Base-by-base conservation (phyloP, 2,888 invertebrate species). In the Epistrophella euchroma region DNA sequence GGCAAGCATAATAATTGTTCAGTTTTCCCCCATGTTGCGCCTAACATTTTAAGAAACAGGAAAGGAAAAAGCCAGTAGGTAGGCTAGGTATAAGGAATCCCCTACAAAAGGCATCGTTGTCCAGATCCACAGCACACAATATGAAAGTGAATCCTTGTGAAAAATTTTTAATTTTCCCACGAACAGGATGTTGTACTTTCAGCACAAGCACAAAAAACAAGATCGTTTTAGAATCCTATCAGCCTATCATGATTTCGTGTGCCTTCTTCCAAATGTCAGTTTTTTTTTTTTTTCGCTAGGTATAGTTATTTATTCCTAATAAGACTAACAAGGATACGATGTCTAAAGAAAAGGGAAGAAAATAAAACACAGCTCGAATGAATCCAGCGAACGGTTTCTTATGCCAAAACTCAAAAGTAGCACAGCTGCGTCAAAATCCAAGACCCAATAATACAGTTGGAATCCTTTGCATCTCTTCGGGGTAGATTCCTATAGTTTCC, bases 391-490 rank as follows among this genome's bases (percentile, higher is more conserved):
- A 35, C 22, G 35, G 74, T 68, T 81, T 70, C 79, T 74, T 66
- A 50, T 80, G 75, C 47, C 71, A 72, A 85, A 76, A 72, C 62
- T 40, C 50, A 76, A 74, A 82, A 88, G 80, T 64, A 68, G 80
- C 88, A 88, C 88, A 88, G 88, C 88, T 88, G 88, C 82, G 88
- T 73, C 72, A 87, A 87, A 75, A 75, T 73, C 75, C 82, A 62
- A 81, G 55, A 58, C 78, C 47, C 60, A 72, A 68, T 80, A 80
- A 58, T 60, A 77, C 62, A 85, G 58, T 85, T 76, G 81, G 50
- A 86, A 77, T 81, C 81, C 76, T 62, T 55, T 81, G 35, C 70
- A 73, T 77, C 66, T 81, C 55, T 73, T 81, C 47, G 50, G 80
- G 85, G 80, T 81, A 62, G 85, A 86, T 77, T 86, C 62, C 73